Evolutionary conservation across 1,140 invertebrate species (phyloP), one percentile per base, ranked within the genome.

Genomic region (Bombus superbus): DNA sequence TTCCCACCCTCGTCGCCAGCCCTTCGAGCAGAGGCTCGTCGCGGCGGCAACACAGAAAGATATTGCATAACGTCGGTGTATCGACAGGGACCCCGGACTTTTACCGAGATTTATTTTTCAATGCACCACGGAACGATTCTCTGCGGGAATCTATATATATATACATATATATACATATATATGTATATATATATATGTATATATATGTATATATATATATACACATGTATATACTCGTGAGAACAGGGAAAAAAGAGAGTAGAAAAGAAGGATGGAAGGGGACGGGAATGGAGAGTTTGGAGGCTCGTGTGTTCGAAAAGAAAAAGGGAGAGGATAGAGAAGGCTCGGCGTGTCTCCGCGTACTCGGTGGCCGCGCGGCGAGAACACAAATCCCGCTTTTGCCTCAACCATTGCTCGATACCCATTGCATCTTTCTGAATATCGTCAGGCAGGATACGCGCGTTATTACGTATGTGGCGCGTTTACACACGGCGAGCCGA

Each of bases 21-120:
- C 40, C 74, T 86, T 73, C 38, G 28, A 73, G 47, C 28, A 4
- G 38, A 82, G 71, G 73, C 81, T 47, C 80, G 72, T 38, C 40
- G 72, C 47, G 68, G 69, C 74, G 81, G 86, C 77, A 85, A 85
- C 83, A 38, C 44, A 44, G 86, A 87, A 92, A 92, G 85, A 92
- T 92, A 92, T 92, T 91, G 81, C 92, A 80, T 88, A 92, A 92
- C 74, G 77, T 74, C 81, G 84, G 81, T 86, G 85, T 90, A 92
- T 92, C 89, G 91, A 90, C 89, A 87, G 74, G 72, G 72, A 74
- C 42, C 68, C 69, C 28, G 75, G 88, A 87, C 89, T 83, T 86
- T 86, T 86, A 87, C 84, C 77, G 77, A 91, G 91, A 92, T 92
- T 92, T 92, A 92, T 92, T 90, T 92, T 92, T 90, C 90, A 90